A percentile compares a stretch with the other conserved stretches of the same genome.
Evolutionary conservation across 2,888 invertebrate species (phyloP).

Genomic region (Mesorhabditis spiculigera): DNA sequence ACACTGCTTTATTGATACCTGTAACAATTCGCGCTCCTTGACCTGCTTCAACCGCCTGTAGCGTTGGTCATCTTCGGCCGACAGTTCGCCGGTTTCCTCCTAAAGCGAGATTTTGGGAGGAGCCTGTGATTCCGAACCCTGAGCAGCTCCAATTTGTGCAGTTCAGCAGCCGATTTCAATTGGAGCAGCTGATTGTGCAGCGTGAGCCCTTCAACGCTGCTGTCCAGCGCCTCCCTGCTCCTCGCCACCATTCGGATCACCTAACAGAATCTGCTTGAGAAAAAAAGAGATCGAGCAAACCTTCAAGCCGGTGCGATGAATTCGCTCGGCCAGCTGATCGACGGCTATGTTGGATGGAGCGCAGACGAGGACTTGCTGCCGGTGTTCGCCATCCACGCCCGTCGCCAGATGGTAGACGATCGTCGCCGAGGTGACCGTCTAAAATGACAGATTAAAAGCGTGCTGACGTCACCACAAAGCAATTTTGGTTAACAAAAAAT

Average conservation of each 20-base stretch:
- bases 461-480: background rate
- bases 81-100: slow-evolving; percentile 95
- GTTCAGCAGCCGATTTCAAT: slow-evolving; percentile 85
- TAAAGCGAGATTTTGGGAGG: slow-evolving; percentile 19
- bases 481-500: slow-evolving; percentile 7
- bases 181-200: slow-evolving; percentile 94
- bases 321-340: slow-evolving; percentile 96
- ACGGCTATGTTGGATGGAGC: slow-evolving; percentile 99
- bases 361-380: slow-evolving; percentile 80
- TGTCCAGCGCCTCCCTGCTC: slow-evolving; percentile 94
- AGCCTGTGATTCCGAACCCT: slow-evolving; percentile 64
- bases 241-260: slow-evolving; percentile 89
- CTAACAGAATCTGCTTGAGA: slow-evolving; percentile 8
- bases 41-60: slow-evolving; percentile 64
- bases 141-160: slow-evolving; percentile 88
- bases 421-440: slow-evolving; percentile 97
- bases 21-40: slow-evolving; percentile 28
- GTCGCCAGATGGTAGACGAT: slow-evolving; percentile 96
- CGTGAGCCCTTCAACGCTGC: slow-evolving; percentile 90
- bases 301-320: slow-evolving; percentile 92
- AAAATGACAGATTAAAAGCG: slow-evolving; percentile 7
- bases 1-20: background rate
- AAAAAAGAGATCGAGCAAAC: slow-evolving; percentile 34
- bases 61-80: slow-evolving; percentile 88
- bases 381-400: slow-evolving; percentile 66